Base-by-base conservation (phyloP, 2,888 invertebrate genomes). In the Lobophora halterata region DNA sequence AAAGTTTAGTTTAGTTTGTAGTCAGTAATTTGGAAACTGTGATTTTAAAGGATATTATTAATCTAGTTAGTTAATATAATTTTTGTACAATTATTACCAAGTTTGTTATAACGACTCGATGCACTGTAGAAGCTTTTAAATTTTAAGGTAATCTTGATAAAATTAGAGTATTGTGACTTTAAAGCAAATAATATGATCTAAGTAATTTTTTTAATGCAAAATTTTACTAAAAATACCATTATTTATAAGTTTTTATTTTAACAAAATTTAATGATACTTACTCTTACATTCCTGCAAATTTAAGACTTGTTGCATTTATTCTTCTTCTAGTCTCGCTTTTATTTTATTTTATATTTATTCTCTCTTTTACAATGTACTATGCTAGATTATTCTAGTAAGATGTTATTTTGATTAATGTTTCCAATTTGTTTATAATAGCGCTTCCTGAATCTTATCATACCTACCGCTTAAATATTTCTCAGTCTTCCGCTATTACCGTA, bases 21-120 rank as follows among this genome's bases (percentile, higher is more conserved):
- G 51, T 48, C 47, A 36, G 32, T 51, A 56, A 55, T 36, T 44
- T 38, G 43, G 29, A 49, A 61, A 47, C 64, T 65, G 65, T 65
- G 65, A 65, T 65, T 52, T 53, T 27, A 49, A 49, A 41, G 38
- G 34, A 52, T 58, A 55, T 49, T 52, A 37, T 45, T n/a, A n/a
- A n/a, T 51, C 44, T 52, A 25, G 37, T 43, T 43, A 41, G 35
- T 35, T 41, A 29, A 33, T 33, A 25, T 46, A 49, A 46, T 52
- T 42, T 38, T 35, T 39, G 14, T 49, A 40, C 29, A 18, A 49
- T 39, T 49, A 46, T 28, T 54, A 52, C 42, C 49, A 29, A 27
- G 4, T 21, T 11, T n/a, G 17, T 10, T 35, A 27, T 26, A 30
- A 28, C 10, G 14, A 24, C 14, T 10, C 11, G 7, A n/a, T 27